Conservation (phyloP, 2,888 invertebrate genomes). For the Phyllotreta cruciferae region DNA sequence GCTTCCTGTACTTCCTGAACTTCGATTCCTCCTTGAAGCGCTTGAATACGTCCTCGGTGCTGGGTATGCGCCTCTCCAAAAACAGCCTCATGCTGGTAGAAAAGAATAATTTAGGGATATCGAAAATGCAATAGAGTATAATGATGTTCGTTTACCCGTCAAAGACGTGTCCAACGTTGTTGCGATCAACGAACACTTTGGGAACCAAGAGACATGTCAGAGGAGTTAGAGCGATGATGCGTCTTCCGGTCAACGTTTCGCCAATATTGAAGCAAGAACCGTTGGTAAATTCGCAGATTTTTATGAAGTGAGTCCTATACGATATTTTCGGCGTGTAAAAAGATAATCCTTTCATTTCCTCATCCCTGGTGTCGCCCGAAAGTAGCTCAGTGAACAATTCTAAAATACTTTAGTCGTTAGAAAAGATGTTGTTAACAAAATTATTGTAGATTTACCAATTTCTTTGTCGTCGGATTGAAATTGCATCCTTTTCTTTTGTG, state of each 20-base stretch:
- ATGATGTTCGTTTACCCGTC: conserved; percentile 47
- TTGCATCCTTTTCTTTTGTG: no score
- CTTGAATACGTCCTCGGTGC: conserved; percentile 65
- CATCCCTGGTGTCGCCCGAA: no score
- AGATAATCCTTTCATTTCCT: neutral
- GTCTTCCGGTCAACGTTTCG: conserved; percentile 68
- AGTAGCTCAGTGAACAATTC: no score
- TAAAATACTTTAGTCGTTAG: no score
- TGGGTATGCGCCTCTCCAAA: conserved; percentile 67
- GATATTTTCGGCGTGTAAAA: conserved; percentile 8
- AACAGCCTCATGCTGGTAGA: conserved; percentile 64
- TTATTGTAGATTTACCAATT: no score
- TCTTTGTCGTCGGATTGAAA: no score
- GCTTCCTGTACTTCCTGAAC: conserved; percentile 65
- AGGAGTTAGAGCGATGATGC: conserved; percentile 69
- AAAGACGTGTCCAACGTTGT: conserved; percentile 72
- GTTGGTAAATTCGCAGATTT: conserved; percentile 65
- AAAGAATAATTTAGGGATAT: neutral
- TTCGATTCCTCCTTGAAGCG: conserved; percentile 63
- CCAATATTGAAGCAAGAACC: conserved; percentile 76
- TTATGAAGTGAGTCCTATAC: conserved; percentile 26
- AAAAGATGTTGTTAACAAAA: no score
- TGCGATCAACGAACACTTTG: conserved; percentile 72
- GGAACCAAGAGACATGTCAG: conserved; percentile 74
- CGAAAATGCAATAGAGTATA: neutral